These are phyloP conservation scores for Empidonax traillii DNA, from an alignment of 2,113 vertebrate genomes.

Conservation along the genomic window DNA sequence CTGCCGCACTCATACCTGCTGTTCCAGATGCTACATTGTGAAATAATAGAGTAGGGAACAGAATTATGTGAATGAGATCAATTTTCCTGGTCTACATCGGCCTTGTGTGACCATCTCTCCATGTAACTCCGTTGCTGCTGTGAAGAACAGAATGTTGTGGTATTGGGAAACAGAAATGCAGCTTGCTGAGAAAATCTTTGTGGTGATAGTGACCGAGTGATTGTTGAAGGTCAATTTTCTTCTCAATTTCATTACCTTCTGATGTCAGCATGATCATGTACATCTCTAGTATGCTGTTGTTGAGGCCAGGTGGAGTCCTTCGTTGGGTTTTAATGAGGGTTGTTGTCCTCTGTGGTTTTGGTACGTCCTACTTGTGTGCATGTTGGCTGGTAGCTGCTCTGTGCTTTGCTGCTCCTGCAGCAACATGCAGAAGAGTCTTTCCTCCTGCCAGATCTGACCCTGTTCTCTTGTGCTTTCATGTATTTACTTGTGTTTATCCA, in stretches of 20 bases:
- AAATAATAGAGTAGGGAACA: neutral
- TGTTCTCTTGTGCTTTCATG: neutral
- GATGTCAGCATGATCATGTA: neutral
- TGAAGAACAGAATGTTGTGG: neutral
- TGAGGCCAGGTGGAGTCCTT: neutral
- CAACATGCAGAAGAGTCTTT: neutral
- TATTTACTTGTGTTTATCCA: neutral
- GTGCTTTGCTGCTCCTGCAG: neutral
- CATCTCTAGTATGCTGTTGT: neutral
- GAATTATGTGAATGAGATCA: neutral
- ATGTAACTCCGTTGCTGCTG: neutral
- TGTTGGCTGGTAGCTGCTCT: neutral
- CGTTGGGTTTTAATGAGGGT: neutral
- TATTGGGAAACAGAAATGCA: neutral
- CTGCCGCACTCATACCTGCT: neutral
- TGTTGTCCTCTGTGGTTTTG: neutral
- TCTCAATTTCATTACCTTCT: neutral
- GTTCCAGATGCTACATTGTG: neutral
- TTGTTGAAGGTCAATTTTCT: neutral
- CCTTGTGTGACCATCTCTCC: neutral
- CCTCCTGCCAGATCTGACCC: neutral
- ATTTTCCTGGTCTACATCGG: neutral
- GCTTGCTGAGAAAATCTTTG: neutral
- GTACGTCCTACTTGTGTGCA: rapidly evolving
- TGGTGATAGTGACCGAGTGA: neutral